Evolutionary conservation across 2,797 vertebrate genomes (phyloP), one percentile per base, ranked within the genome.

Genomic region (Alectoris magna): DNA sequence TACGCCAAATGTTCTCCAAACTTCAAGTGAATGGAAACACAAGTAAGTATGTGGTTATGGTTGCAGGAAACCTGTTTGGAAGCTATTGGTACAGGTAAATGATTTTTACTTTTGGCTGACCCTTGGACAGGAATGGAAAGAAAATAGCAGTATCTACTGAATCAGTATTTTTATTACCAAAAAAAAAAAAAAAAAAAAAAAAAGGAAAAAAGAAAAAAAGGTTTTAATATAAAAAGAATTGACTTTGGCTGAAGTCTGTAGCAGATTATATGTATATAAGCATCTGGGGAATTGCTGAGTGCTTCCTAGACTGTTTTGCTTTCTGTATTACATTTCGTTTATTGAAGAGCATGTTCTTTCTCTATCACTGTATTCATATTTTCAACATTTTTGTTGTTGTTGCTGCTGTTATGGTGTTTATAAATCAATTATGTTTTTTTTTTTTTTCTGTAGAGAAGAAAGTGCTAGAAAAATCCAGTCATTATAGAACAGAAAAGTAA

Each of bases 21-120:
- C 29, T 46, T 95, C 34, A 70, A 70, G 51, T 74, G 66, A 94
- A 94, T 94, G 62, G 78, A 94, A 94, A 94, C 72, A 70, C 34
- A 84, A 93, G 49, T 66, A 94, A 83, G 79, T 93, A 76, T 95
- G 69, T 91, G 56, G 88, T 94, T 95, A 78, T 49, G 64, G 55
- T 22, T 86, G 70, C 88, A 96, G 87, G 88, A 95, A 95, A 77
- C 77, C 86, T 94, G 19, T 86, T 93, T 95, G 78, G 84, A 95
- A 93, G 59, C 56, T 76, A 44, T 91, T 81, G 55, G 43, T 91
- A 59, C 56, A 94, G 90, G 94, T 96, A 93, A 96, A 94, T 68
- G 24, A 87, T 95, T 95, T 95, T 96, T 95, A 88, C 90, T 93
- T 90, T 96, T 96, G 94, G 87, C 91, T 95, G 95, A 96, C 94